These are phyloP conservation scores for Pyrrhia umbra DNA, from an alignment of 2,888 invertebrate species.

Conservation along the genomic window DNA sequence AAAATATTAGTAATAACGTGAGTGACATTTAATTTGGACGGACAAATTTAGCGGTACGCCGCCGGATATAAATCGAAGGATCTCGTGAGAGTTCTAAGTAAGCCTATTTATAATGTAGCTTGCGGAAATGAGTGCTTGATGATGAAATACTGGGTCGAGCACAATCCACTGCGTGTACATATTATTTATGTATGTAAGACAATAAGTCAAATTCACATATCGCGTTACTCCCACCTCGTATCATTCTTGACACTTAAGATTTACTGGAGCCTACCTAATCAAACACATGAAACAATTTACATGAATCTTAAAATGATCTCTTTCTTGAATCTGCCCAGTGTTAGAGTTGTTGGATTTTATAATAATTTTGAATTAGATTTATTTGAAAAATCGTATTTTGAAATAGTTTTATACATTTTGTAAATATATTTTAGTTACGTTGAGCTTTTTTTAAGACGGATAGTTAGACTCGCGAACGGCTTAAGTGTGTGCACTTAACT, in stretches of 20 bases:
- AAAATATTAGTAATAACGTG: conserved; percentile 61
- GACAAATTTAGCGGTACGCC: conserved; percentile 62
- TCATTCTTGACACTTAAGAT: conserved; percentile 68
- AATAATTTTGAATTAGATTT: conserved; percentile 80
- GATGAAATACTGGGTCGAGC: conserved; percentile 86
- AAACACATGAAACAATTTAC: conserved; percentile 73
- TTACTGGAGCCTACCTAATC: conserved; percentile 68
- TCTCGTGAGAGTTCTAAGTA: conserved; percentile 77
- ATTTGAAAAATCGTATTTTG: conserved; percentile 82
- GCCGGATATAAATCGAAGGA: conserved; percentile 73
- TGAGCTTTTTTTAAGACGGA: conserved; percentile 72
- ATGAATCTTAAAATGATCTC: conserved; percentile 90
- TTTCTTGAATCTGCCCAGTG: conserved; percentile 89
- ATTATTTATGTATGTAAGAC: conserved; percentile 81
- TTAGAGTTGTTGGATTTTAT: conserved; percentile 85
- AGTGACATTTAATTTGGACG: conserved; percentile 62
- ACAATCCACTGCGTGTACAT: conserved; percentile 83
- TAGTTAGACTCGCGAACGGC: conserved; percentile 80
- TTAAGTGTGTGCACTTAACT: conserved; percentile 78
- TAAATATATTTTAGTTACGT: conserved; percentile 82
- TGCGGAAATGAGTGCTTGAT: conserved; percentile 69
- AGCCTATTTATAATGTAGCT: conserved; percentile 69
- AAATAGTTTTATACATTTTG: conserved; percentile 86
- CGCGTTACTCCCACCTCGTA: conserved; percentile 82
- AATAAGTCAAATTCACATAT: conserved; percentile 88